Evolutionary conservation across 2,797 vertebrate genomes (phyloP), one percentile per base, ranked within the genome.

Genomic region (Anguilla pacifica): DNA sequence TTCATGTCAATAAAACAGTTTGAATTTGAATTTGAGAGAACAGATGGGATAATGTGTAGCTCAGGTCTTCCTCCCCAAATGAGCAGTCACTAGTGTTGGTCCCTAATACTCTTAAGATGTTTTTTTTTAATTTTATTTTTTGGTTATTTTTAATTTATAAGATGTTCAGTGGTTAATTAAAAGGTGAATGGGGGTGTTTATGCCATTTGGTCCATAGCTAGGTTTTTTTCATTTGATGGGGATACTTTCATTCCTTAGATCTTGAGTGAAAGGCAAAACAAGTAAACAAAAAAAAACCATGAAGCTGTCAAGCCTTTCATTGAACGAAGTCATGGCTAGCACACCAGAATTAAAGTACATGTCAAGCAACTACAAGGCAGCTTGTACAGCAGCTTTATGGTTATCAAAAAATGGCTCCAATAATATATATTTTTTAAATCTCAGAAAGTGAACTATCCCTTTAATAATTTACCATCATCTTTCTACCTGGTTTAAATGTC

Each of bases 161-260:
- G 22, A 17, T 61, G 15, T 72, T 3, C 11, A 46, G 13, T 79
- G 39, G 6, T 46, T 79, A 79, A 46, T 5, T 46, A 25, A 79
- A 22, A 9, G 77, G 6, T 79, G 39, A 46, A 19, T 22, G 35
- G 17, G 39, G 74, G 35, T 15, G 19, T 43, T 11, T 64, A 10
- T 84, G 49, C 6, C n/a, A 31, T 87, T 87, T 82, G 59, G 86
- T 25, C 77, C 43, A 46, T 25, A 49, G 59, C 57, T 81, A 46
- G 55, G 59, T 49, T 70, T 67, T 64, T 28, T 59, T 81, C 59
- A 86, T 72, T 81, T 81, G n/a, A 81, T 35, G 39, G 39, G 86
- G 39, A 39, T 39, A 39, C 39, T 39, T 43, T 43, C 39, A 43
- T 43, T 43, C 39, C 39, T 43, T 43, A 43, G 39, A 43, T 43